Evolutionary conservation across 2,888 invertebrate species (phyloP).

Genomic region (Shargacucullia verbasci): DNA sequence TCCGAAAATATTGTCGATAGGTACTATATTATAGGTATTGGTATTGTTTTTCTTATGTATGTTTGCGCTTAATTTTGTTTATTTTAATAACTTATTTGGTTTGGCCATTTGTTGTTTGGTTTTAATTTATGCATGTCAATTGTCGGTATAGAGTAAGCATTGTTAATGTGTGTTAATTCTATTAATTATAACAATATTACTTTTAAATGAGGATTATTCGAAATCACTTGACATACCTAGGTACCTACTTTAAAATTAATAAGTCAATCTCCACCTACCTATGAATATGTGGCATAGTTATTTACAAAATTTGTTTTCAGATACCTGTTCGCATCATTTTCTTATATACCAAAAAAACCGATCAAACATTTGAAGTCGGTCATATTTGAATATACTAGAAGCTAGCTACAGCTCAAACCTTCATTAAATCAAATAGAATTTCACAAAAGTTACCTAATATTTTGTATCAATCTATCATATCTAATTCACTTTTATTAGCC

Average conservation of each 20-base stretch:
- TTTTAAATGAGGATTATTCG: constrained; percentile 37
- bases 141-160: constrained; percentile 68
- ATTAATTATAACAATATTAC: constrained; percentile 47
- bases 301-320: constrained; percentile 37
- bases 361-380: constrained; percentile 1
- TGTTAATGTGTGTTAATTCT: constrained; percentile 66
- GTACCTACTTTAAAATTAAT: constrained; percentile 52
- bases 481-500: no score
- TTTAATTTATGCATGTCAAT: constrained; percentile 75
- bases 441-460: no score
- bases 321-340: constrained; percentile 27
- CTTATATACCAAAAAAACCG: no score
- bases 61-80: constrained; percentile 80
- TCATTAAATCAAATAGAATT: no score
- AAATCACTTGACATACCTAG: constrained; percentile 40
- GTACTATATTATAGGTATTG: constrained; percentile 48
- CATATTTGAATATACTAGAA: neutral
- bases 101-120: constrained; percentile 79
- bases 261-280: constrained; percentile 70
- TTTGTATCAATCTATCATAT: no score
- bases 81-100: constrained; percentile 80
- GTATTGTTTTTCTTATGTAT: constrained; percentile 71
- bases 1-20: constrained; percentile 44
- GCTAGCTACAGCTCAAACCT: constrained; percentile 1
- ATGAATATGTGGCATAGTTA: constrained; percentile 53